Evolutionary conservation across 1,140 invertebrate genomes (phyloP), one percentile per base, ranked within the genome.

Genomic region (Callitettix versicolor): DNA sequence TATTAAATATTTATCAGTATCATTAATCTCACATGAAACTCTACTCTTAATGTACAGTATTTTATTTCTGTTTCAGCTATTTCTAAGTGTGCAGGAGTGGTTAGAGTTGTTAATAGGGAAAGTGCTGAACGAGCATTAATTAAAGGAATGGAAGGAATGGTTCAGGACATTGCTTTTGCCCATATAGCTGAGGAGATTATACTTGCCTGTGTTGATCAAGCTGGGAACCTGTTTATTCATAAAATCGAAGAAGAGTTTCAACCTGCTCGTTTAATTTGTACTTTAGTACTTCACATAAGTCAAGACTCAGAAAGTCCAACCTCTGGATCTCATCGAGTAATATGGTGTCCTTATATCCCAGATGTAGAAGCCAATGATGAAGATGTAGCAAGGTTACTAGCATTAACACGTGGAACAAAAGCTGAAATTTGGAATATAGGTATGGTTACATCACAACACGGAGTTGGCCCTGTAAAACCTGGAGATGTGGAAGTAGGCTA

Each of bases 311-410:
- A 42, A 18, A 12, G 17, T 26, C 44, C 21, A 21, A 11, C 3
- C 24, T 18, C 5, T 21, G 54, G 36, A n/a, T 51, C 36, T 20
- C 36, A 84, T 63, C 72, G 85, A 52, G 76, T 90, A 2, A 87
- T 94, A 60, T 97, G 92, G 92, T 95, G 92, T 69, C 89, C 91
- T 0, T 96, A 85, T 72, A 85, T 95, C 55, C 85, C 88, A 0
- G 79, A 81, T 34, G 78, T 80, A 12, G 79, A 82, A 43, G 54
- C 66, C 26, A 76, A 80, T 42, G 63, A 72, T 34, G 76, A 81
- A 53, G 86, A 90, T 63, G 78, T 81, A n/a, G 80, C 84, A 4
- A 80, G 83, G 61, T 73, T 94, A 50, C 73, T 95, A 58, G 83
- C 91, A 43, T 77, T 91, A 56, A 86, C 88, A 3, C 82, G 90